phyloP scores from a whole-genome alignment of 2,797 vertebrate genomes.

The Lophotriccus pileatus region DNA sequence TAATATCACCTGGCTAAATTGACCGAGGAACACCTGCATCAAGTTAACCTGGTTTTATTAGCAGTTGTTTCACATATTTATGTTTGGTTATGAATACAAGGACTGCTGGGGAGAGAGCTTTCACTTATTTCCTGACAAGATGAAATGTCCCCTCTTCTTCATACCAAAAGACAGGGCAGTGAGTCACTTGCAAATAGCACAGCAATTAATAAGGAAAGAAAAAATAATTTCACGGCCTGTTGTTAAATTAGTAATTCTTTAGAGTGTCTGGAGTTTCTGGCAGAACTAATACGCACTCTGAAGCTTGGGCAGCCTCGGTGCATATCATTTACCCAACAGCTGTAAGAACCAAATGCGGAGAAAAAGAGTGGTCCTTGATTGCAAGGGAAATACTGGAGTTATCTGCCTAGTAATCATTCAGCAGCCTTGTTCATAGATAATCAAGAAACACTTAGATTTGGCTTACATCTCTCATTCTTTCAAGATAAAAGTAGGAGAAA shows the following conservation, averaged over 20 bases:
- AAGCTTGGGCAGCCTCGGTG: conserved; percentile 7
- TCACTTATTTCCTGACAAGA: neutral
- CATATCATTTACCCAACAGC: conserved; percentile 19
- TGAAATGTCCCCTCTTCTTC: neutral
- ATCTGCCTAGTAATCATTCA: conserved; percentile 8
- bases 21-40: neutral
- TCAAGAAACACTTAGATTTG: conserved; percentile 30
- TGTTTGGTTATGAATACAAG: neutral
- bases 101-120: neutral
- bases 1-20: conserved; percentile 25
- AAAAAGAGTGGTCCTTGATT: neutral
- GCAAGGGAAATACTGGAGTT: conserved; percentile 6
- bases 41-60: conserved; percentile 41
- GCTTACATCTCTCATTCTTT: neutral
- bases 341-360: conserved; percentile 26
- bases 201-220: conserved; percentile 53
- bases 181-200: conserved; percentile 11
- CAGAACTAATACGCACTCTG: conserved; percentile 33
- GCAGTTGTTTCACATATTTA: conserved; percentile 28
- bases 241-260: conserved; percentile 61
- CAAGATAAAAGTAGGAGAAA: neutral
- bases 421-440: conserved; percentile 17
- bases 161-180: neutral
- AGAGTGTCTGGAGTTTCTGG: conserved; percentile 17
- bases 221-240: conserved; percentile 58